Percentiles rank a stretch among this genome's conserved stretches.
Evolutionary conservation across 2,113 vertebrate species (phyloP).

Genomic region (Pungitius pungitius): DNA sequence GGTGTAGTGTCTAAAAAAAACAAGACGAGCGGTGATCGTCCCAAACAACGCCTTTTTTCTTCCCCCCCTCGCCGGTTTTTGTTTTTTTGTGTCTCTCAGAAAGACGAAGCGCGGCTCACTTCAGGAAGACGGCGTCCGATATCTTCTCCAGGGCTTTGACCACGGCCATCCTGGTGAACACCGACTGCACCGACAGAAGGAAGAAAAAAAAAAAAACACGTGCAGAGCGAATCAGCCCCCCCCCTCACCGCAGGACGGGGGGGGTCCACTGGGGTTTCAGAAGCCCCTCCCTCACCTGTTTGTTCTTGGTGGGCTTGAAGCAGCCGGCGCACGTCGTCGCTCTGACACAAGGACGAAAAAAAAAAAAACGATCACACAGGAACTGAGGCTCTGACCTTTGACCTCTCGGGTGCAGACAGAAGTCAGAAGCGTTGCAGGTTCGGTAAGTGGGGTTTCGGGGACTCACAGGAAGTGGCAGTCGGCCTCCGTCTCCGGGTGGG

Average conservation of each 20-base stretch:
- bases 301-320: slow-evolving; percentile 94
- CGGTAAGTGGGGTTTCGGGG: not conserved
- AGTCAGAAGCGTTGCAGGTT: no score
- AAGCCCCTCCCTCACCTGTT: slow-evolving; percentile 83
- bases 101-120: slow-evolving; percentile 73
- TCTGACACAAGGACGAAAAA: slow-evolving; percentile 69
- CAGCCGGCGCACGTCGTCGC: slow-evolving; percentile 87
- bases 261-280: no score
- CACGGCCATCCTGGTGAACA: slow-evolving; percentile 98
- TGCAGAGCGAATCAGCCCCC: no score
- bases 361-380: not conserved
- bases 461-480: slow-evolving; percentile 98
- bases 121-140: slow-evolving; percentile 86
- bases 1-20: slow-evolving; percentile 81
- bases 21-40: not conserved
- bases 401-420: not conserved
- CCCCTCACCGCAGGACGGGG: no score
- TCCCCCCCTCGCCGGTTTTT: not conserved
- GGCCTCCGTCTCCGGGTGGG: slow-evolving; percentile 88
- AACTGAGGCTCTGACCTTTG: not conserved
- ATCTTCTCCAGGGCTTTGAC: slow-evolving; percentile 95
- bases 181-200: slow-evolving; percentile 80
- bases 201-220: not conserved
- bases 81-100: not conserved
- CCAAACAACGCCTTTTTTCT: not conserved